Evolutionary conservation across 2,797 vertebrate genomes (phyloP), one percentile per base, ranked within the genome.

Genomic region (Acomys russatus): DNA sequence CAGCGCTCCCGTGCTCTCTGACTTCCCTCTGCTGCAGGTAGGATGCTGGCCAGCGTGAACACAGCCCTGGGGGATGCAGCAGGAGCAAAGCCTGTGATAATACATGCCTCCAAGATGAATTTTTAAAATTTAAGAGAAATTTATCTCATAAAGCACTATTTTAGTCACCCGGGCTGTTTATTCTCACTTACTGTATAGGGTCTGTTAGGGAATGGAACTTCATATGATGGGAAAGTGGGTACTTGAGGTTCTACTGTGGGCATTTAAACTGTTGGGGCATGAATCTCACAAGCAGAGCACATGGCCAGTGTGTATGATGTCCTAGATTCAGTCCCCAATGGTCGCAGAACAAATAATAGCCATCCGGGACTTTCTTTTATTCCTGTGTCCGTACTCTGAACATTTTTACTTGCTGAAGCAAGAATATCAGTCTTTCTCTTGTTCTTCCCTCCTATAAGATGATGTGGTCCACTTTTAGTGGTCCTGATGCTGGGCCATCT

Each of bases 21-120:
- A 98, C 3, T 99, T 99, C 88, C 98, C 98, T 70, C 95, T 98
- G 86, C 90, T 99, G 30, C 98, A 99, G 99, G 99, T 99, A 98
- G 1, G 14, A 63, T 87, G 33, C 76, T 54, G 17, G 28, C 64
- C n/a, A 11, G 44, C n/a, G 63, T 64, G 23, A 10, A 70, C 35
- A 6, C 30, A 68, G 22, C 30, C n/a, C 18, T 49, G 59, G 59
- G 49, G n/a, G 15, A 73, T 49, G 68, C n/a, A 49, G 44, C 12
- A 38, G 49, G 85, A 94, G 30, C 11, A 59, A 90, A 90, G 61
- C n/a, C 79, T 28, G 6, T 7, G 44, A 4, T 28, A 28, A 63
- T 10, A 63, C 51, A 15, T 11, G 22, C 7, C 49, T 92, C 15
- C 25, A n/a, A 33, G 25, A 33, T 49, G n/a, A 35, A 51, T 51